Percentiles rank a stretch among this genome's conserved stretches.
These are phyloP conservation scores for Diacarnus erythraeanus DNA, from an alignment of 37 sponge, comb jelly and placozoan species.

Conservation along the genomic window DNA sequence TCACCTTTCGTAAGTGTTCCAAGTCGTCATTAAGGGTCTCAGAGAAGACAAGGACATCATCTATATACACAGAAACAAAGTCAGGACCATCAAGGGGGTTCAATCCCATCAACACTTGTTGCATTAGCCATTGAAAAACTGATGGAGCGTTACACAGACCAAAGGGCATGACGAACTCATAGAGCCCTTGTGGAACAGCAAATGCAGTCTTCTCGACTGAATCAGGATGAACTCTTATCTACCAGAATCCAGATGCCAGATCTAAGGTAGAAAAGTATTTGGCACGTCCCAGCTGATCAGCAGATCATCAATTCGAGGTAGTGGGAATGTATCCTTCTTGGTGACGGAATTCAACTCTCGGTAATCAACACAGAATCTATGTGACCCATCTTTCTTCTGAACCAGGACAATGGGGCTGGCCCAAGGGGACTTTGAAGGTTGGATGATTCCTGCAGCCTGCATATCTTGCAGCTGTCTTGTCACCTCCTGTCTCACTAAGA, in stretches of 20 bases:
- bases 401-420: neutral
- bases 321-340: neutral
- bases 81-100: neutral
- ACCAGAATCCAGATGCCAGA: slow-evolving; percentile 6
- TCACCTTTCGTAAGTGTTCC: neutral
- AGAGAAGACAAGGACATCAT: neutral
- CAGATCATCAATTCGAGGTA: slow-evolving; percentile 1
- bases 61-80: neutral
- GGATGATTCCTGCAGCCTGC: too few relatives aligned
- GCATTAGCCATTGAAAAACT: too few relatives aligned
- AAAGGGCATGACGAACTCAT: too few relatives aligned
- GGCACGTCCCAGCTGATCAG: neutral
- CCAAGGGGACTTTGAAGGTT: neutral
- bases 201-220: slow-evolving; percentile 7
- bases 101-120: neutral
- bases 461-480: neutral
- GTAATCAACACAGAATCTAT: neutral
- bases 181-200: neutral
- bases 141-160: too few relatives aligned
- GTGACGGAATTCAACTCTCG: neutral
- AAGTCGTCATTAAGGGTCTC: neutral
- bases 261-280: neutral
- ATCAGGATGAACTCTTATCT: neutral
- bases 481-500: neutral
- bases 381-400: neutral